phyloP scores from a whole-genome alignment of 2,888 invertebrate species.

The Ornithoptera priamus region DNA sequence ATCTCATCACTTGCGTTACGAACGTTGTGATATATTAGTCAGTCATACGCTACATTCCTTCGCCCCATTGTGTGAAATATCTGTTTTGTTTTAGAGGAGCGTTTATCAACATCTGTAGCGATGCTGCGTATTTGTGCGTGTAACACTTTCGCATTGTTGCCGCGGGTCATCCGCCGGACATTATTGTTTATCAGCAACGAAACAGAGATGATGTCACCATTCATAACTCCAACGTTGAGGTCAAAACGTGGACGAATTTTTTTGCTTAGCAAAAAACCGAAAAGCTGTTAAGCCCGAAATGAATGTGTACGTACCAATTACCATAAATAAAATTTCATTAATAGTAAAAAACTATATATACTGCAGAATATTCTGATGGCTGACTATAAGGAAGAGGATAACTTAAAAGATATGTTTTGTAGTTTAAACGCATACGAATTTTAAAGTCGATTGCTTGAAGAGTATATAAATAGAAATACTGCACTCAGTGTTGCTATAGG shows the following conservation, averaged over 20 bases:
- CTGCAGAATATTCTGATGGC: too few species aligned
- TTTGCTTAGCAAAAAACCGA: neutral
- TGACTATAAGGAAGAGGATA: too few species aligned
- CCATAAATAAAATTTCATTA: too few species aligned
- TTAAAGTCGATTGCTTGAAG: too few species aligned
- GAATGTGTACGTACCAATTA: too few species aligned
- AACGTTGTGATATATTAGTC: conserved; percentile 4
- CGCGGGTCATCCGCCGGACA: conserved; percentile 2
- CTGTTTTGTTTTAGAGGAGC: conserved; percentile 12
- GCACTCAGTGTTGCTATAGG: too few species aligned
- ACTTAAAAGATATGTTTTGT: too few species aligned
- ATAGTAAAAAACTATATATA: too few species aligned
- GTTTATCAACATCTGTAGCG: conserved; percentile 19
- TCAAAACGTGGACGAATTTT: neutral
- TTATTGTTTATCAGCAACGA: conserved; percentile 1
- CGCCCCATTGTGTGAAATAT: conserved; percentile 20
- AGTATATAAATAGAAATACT: too few species aligned
- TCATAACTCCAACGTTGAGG: neutral
- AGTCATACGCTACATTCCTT: conserved; percentile 10
- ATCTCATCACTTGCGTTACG: conserved; percentile 7
- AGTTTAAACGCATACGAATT: too few species aligned
- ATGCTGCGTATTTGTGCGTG: conserved; percentile 7
- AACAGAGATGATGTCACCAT: neutral
- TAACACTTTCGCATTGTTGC: conserved; percentile 14
- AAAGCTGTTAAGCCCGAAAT: too few species aligned